Base-by-base conservation (phyloP, 2,113 vertebrate species). In the Stegostoma tigrinum region DNA sequence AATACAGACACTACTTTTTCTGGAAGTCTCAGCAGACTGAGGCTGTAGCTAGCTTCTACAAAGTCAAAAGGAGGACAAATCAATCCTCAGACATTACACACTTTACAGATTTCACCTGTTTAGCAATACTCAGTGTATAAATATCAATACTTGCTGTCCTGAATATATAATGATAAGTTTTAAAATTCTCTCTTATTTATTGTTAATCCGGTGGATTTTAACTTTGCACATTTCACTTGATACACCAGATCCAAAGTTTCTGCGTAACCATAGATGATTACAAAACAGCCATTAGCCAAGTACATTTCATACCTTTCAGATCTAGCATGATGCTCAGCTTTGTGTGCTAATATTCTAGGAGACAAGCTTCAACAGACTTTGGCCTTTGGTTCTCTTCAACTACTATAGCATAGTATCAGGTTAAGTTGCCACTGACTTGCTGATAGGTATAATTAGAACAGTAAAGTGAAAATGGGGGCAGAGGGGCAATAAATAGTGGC, bases 151-250 rank as follows among this genome's bases (percentile, higher is more conserved):
- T 67, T 66, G 34, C 34, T 55, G 3, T n/a, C 61, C 52, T 90
- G 87, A 93, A 93, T 93, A 93, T 66, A 19, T 93, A 34, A 38
- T 93, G 89, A 93, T 5, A 23, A 83, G 21, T 64, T 89, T 91
- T 64, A 4, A 19, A 91, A 64, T 64, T 90, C 87, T 61, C n/a
- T n/a, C 17, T 80, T 2, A 80, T 80, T 80, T 80, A 80, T n/a
- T 38, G 78, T 61, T 90, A 90, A 55, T 34, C 23, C 27, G 27
- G 34, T 34, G 24, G 10, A 64, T 61, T n/a, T n/a, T 24, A 52
- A 61, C 24, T 6, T 89, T 89, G 86, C 52, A 48, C 21, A 61
- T 14, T 86, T 52, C 52, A 15, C 48, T 52, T 15, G 48, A 30
- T 61, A 89, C n/a, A 80, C 75, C 15, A 17, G 75, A 38, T 80